Conservation (phyloP, 1,140 invertebrate genomes). For the Drosophila pseudoobscura region DNA sequence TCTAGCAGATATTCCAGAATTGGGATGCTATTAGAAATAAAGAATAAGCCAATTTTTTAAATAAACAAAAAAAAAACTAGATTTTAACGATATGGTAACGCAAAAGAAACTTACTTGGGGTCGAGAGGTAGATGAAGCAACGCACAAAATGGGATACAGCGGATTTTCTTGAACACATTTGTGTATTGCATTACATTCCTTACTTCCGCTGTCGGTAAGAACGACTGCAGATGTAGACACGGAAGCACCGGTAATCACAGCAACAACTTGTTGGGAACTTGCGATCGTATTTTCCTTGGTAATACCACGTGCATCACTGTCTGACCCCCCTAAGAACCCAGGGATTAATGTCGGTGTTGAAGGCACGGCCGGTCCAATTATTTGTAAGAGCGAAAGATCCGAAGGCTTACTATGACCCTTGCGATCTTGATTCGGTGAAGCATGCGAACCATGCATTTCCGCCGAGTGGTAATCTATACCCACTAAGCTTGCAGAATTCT, state of each 20-base stretch:
- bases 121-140: conserved; percentile 16
- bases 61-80: too few species aligned
- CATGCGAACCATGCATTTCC: conserved; percentile 85
- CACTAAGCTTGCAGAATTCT: conserved; percentile 88
- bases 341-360: conserved; percentile 11
- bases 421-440: conserved; percentile 60
- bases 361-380: conserved; percentile 36
- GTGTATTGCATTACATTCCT: conserved; percentile 1
- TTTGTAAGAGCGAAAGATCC: conserved; percentile 66
- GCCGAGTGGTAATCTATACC: conserved; percentile 90
- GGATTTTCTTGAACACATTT: conserved; percentile 33
- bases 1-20: conserved; percentile 31
- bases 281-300: conserved; percentile 11
- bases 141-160: conserved; percentile 23
- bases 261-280: conserved; percentile 33
- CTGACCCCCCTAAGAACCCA: neutral
- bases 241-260: conserved; percentile 16
- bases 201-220: conserved; percentile 13
- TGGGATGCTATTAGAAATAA: conserved; percentile 27
- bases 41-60: neutral
- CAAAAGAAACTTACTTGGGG: conserved; percentile 45
- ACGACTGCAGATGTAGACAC: conserved; percentile 1
- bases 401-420: conserved; percentile 58
- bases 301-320: conserved; percentile 12
- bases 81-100: neutral